Evolutionary conservation across 2,888 invertebrate genomes (phyloP).

Genomic region (Melanotus villosus): DNA sequence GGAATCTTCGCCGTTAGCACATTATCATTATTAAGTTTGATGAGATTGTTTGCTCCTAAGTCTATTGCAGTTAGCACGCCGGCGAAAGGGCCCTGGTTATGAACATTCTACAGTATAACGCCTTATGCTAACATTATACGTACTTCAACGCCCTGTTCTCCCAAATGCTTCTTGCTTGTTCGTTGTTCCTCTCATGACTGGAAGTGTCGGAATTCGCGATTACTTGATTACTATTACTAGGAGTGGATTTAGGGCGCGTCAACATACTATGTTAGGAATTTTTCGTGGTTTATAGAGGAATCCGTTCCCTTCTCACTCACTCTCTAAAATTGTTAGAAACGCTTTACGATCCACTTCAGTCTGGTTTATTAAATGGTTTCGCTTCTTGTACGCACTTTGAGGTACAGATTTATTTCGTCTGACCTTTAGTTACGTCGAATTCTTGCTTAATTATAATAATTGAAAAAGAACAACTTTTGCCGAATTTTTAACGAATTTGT

Average conservation of each 20-base stretch:
- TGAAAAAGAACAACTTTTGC: no score
- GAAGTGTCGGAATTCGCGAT: slow-evolving; percentile 22
- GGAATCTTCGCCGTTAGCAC: slow-evolving; percentile 47
- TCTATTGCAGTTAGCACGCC: slow-evolving; percentile 39
- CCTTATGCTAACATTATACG: slow-evolving; percentile 18
- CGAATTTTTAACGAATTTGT: no score
- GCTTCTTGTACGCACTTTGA: no score
- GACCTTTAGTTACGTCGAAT: no score
- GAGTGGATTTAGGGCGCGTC: slow-evolving; percentile 1
- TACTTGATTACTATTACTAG: slow-evolving; percentile 17
- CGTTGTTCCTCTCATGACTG: slow-evolving; percentile 6
- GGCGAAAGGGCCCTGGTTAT: slow-evolving; percentile 25
- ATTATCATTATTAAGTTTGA: slow-evolving; percentile 51
- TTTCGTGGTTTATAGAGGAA: neutral
- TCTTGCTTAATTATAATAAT: no score
- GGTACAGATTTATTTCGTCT: no score
- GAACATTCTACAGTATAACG: slow-evolving; percentile 20
- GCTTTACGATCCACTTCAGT: neutral
- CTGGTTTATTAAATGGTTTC: no score
- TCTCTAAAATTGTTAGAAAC: neutral
- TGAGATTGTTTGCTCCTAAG: slow-evolving; percentile 39
- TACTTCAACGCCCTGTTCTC: slow-evolving; percentile 12
- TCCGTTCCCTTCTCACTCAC: neutral
- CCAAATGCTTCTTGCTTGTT: slow-evolving; percentile 20
- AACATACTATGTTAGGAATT: neutral